These are phyloP conservation scores for Arion vulgaris DNA, from an alignment of 1,140 invertebrate species.

Conservation along the genomic window DNA sequence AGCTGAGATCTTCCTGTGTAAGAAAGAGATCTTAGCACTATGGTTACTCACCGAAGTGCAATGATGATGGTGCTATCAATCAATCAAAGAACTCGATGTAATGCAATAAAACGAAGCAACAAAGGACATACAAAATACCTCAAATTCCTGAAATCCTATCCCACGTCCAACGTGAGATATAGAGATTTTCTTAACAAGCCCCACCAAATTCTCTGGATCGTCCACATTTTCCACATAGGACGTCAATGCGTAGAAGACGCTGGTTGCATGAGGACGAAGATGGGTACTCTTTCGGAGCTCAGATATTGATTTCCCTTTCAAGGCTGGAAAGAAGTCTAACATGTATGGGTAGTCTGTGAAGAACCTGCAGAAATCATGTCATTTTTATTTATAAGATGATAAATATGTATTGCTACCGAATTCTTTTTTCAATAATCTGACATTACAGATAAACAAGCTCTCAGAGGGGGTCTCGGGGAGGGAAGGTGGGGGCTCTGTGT, in stretches of 20 bases:
- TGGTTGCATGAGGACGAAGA: conserved; percentile 80
- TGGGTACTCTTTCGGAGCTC: conserved; percentile 76
- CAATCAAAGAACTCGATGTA: too few species aligned
- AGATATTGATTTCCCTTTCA: conserved; percentile 76
- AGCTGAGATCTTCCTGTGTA: too few species aligned
- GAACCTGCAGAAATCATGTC: conserved; percentile 73
- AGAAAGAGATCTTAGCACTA: too few species aligned
- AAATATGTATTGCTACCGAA: too few species aligned
- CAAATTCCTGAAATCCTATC: conserved; percentile 74
- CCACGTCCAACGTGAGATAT: conserved; percentile 77
- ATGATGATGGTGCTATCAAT: too few species aligned
- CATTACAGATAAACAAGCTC: too few species aligned
- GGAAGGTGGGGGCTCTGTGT: too few species aligned
- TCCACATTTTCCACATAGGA: conserved; percentile 79
- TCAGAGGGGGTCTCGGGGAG: too few species aligned
- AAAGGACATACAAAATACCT: conserved; percentile 73
- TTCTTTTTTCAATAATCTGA: too few species aligned
- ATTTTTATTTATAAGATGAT: too few species aligned
- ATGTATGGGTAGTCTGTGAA: conserved; percentile 79
- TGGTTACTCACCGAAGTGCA: too few species aligned
- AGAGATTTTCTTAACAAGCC: conserved; percentile 78
- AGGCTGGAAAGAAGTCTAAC: conserved; percentile 77
- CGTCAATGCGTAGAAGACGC: conserved; percentile 78
- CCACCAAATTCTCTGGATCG: conserved; percentile 78
- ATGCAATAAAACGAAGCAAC: too few species aligned